A percentile compares a stretch with the other conserved stretches of the same genome.
These are phyloP conservation scores for Neolamprologus kungweensis DNA, from an alignment of 2,113 vertebrate species.

Conservation along the genomic window DNA sequence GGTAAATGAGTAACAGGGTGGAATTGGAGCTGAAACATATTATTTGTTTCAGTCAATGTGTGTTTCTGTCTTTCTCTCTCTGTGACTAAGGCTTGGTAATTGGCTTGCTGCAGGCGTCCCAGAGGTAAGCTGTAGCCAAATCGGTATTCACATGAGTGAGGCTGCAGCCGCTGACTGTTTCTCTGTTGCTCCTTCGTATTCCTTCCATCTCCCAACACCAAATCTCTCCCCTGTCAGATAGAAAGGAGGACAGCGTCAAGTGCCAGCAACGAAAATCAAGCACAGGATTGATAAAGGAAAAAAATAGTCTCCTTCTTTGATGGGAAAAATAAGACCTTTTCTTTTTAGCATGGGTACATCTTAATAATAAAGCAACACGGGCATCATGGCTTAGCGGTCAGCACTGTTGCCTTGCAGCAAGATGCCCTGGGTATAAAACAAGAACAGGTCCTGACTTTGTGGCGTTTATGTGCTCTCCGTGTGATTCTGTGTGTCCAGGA, in stretches of 20 bases:
- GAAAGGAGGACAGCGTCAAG: not conserved
- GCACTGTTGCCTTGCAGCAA: not conserved
- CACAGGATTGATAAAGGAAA: not conserved
- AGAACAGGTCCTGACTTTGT: not conserved
- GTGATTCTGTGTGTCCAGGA: not conserved
- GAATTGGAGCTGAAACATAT: conserved; percentile 32
- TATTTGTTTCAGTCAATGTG: conserved; percentile 44
- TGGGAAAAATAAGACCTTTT: not conserved
- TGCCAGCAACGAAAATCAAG: not conserved
- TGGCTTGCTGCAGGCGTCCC: conserved; percentile 61
- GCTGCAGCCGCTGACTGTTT: conserved; percentile 40
- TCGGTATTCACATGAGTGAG: conserved; percentile 56
- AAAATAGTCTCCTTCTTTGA: not conserved
- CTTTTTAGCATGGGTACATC: not conserved
- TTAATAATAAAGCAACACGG: not conserved
- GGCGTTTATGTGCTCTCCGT: not conserved
- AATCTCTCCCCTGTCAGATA: not conserved
- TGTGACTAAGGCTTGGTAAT: conserved; percentile 58
- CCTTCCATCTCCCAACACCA: conserved; percentile 1
- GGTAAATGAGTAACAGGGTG: conserved; percentile 23
- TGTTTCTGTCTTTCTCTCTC: conserved; percentile 27
- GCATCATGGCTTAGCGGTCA: not conserved
- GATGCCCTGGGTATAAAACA: not conserved
- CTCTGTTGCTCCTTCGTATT: conserved; percentile 37
- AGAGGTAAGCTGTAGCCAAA: conserved; percentile 54